Conservation (phyloP, 2,113 vertebrate species). For the Furnarius figulus region DNA sequence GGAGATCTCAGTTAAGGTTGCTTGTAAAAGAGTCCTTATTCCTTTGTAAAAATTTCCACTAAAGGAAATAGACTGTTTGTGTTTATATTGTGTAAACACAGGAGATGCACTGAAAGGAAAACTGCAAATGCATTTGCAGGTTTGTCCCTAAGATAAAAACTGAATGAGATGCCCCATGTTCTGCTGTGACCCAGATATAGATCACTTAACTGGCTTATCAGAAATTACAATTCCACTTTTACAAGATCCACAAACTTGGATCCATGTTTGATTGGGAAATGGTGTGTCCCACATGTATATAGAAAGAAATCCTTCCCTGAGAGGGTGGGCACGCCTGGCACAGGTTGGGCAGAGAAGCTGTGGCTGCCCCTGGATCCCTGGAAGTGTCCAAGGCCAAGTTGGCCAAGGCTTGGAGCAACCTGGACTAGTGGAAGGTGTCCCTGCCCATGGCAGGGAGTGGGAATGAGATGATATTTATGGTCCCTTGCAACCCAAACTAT, state of each 20-base stretch:
- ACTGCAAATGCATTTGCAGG: neutral
- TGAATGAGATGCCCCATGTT: neutral
- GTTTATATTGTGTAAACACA: neutral
- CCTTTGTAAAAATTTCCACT: neutral
- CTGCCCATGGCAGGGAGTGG: neutral
- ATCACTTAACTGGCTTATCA: neutral
- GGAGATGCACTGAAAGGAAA: neutral
- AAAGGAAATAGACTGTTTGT: neutral
- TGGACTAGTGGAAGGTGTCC: neutral
- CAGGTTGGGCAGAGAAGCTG: neutral
- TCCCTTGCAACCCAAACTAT: neutral
- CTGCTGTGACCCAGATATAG: neutral
- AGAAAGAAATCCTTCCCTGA: neutral
- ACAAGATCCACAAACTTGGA: neutral
- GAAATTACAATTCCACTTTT: neutral
- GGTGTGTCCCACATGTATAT: neutral
- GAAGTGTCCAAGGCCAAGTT: no score
- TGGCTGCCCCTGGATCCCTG: neutral
- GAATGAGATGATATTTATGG: neutral
- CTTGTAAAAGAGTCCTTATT: neutral
- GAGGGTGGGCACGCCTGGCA: neutral
- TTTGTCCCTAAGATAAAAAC: neutral
- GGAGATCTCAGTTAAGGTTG: neutral
- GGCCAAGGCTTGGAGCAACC: neutral
- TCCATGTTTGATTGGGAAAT: neutral